phyloP scores from a whole-genome alignment of 2,797 vertebrate genomes.

The Podarcis siculus region DNA sequence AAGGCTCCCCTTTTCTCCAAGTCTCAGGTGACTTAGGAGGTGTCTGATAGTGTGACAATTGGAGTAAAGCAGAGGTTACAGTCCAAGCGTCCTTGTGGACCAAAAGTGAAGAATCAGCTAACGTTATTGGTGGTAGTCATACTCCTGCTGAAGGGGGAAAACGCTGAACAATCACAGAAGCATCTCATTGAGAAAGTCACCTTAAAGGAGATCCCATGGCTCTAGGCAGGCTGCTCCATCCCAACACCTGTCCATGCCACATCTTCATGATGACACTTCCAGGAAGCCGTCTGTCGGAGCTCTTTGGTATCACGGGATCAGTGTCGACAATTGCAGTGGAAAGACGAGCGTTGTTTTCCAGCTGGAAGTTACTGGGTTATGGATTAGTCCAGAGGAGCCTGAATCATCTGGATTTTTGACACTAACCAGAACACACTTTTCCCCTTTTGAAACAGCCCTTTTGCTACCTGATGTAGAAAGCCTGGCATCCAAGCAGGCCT shows the following conservation, averaged over 20 bases:
- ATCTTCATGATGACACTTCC: neutral
- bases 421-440: slow-evolving; percentile 38
- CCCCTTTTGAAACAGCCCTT: slow-evolving; percentile 60
- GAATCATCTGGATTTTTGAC: neutral
- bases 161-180: neutral
- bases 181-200: neutral
- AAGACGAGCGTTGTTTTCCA: neutral
- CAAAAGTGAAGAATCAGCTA: neutral
- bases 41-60: neutral
- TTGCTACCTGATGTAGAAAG: neutral
- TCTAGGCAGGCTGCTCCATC: neutral
- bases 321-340: neutral
- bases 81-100: neutral
- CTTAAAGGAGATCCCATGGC: neutral
- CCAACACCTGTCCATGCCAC: neutral
- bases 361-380: neutral
- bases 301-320: slow-evolving; percentile 14
- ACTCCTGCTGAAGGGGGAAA: neutral
- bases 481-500: neutral
- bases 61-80: neutral
- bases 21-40: neutral
- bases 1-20: neutral
- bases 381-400: neutral
- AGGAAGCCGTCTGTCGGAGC: neutral
- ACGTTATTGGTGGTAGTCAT: neutral